phyloP scores from a whole-genome alignment of 2,888 invertebrate genomes.

The Netelia melanura region DNA sequence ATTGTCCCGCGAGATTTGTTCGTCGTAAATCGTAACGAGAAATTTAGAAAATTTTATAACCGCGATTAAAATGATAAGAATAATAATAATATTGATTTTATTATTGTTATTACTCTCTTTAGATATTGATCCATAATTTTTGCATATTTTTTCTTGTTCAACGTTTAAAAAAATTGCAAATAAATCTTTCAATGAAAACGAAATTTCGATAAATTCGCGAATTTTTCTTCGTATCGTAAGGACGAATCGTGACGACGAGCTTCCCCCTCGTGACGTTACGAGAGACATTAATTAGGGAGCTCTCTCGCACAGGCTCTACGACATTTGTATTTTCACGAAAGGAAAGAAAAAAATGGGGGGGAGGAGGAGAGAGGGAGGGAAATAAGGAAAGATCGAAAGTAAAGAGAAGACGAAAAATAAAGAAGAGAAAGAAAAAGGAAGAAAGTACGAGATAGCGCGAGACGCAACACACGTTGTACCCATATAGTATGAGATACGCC shows the following conservation, averaged over 20 bases:
- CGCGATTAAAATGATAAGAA: not conserved
- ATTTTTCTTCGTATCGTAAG: not conserved
- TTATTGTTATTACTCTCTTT: not conserved
- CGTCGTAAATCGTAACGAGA: not conserved
- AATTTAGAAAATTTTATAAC: no score
- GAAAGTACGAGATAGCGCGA: conserved; percentile 37
- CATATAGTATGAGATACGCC: conserved; percentile 60
- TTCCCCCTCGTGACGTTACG: not conserved
- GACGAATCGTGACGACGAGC: conserved; percentile 5
- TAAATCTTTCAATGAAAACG: not conserved
- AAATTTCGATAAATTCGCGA: not conserved
- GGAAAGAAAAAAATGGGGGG: conserved; percentile 38
- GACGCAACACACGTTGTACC: conserved; percentile 31
- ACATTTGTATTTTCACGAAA: conserved; percentile 53
- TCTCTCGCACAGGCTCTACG: conserved; percentile 44
- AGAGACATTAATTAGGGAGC: conserved; percentile 60
- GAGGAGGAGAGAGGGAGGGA: not conserved
- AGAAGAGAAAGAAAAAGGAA: conserved; percentile 23
- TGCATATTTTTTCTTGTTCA: no score
- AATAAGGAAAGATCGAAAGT: conserved; percentile 31
- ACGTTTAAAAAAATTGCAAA: no score
- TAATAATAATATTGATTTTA: not conserved
- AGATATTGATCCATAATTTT: not conserved
- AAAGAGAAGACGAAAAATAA: conserved; percentile 22
- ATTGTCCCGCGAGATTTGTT: not conserved